Base-by-base conservation (phyloP, 2,113 vertebrate genomes). In the Atherinomorus stipes region DNA sequence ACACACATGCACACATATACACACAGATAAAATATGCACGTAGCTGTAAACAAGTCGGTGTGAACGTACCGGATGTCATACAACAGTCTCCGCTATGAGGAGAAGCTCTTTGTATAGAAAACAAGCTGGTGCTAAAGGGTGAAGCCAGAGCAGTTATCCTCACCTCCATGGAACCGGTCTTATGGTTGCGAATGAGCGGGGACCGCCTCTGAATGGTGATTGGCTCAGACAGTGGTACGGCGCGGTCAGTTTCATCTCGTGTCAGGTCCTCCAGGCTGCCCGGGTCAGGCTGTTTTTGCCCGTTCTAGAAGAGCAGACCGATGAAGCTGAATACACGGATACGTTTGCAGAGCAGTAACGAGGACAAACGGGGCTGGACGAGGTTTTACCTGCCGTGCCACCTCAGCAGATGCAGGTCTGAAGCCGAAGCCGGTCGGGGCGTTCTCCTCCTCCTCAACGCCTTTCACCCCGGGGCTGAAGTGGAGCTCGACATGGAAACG, bases 101-200 rank as follows among this genome's bases (percentile, higher is more conserved):
- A 38, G 37, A 11, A 40, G 28, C 28, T 28, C 28, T 28, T 28
- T 28, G 28, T 28, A 28, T 28, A 28, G 28, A 4, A 6, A 4
- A 28, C 6, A 28, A 6, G n/a, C n/a, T 28, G 28, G 28, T 28
- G 28, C 28, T 28, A 28, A 28, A 6, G 6, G 28, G 6, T 28
- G 28, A 28, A 28, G 28, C 6, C 38, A 11, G 8, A 26, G 37
- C 11, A 19, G 37, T 6, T 9, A 40, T 1, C 44, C 75, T 80
- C 81, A 99, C 98, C 97, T 99, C 98, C 98, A 99, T 99, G 62
- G 98, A 99, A 15, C 98, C 97, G 0, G 97, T 96, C 90, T 99
- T 99, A 16, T 96, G 89, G 59, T 96, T 96, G 74, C 96, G 95
- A 79, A 95, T 95, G 34, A 99, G 94, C 0, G 97, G 98, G 0